These are phyloP conservation scores for Drosophila guanche DNA, from an alignment of 1,140 invertebrate species.

Conservation along the genomic window DNA sequence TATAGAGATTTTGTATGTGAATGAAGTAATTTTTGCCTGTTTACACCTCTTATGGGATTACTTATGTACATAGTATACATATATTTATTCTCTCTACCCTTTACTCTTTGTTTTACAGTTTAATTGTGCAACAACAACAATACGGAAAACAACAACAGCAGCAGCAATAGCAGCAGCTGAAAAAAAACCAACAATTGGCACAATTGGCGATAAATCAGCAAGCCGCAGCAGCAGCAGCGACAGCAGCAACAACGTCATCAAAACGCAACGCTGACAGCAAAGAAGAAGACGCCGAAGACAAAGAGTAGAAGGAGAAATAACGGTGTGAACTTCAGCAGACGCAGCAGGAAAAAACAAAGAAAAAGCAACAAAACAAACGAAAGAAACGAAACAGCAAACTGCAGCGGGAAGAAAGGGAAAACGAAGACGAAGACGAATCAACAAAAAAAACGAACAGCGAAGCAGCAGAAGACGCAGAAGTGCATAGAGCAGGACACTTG, in stretches of 20 bases:
- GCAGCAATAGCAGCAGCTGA: slow-evolving; percentile 36
- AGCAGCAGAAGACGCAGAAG: slow-evolving; percentile 8
- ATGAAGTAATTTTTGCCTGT: slow-evolving; percentile 35
- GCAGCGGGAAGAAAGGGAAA: slow-evolving; percentile 34
- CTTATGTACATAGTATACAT: background rate
- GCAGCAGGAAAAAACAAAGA: slow-evolving; percentile 29
- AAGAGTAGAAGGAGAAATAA: background rate
- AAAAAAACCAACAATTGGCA: slow-evolving; percentile 65
- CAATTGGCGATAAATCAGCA: slow-evolving; percentile 79
- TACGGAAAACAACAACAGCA: slow-evolving; percentile 48
- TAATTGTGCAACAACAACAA: slow-evolving; percentile 72
- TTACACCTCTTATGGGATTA: background rate
- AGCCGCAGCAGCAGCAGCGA: slow-evolving; percentile 12
- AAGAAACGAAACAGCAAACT: slow-evolving; percentile 13
- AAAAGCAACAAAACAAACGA: slow-evolving; percentile 16
- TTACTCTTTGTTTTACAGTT: slow-evolving; percentile 51
- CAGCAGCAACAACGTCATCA: slow-evolving; percentile 3
- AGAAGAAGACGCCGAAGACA: no score
- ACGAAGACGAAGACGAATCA: slow-evolving; percentile 14
- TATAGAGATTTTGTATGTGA: slow-evolving; percentile 4
- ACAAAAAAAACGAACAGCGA: slow-evolving; percentile 42
- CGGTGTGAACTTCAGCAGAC: slow-evolving; percentile 46
- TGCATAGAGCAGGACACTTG: slow-evolving; percentile 23
- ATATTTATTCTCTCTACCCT: slow-evolving; percentile 16
- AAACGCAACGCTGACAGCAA: no score